A percentile compares a stretch with the other conserved stretches of the same genome.
Conservation (phyloP, 2,888 invertebrate species). For the Apocheima hispidaria region DNA sequence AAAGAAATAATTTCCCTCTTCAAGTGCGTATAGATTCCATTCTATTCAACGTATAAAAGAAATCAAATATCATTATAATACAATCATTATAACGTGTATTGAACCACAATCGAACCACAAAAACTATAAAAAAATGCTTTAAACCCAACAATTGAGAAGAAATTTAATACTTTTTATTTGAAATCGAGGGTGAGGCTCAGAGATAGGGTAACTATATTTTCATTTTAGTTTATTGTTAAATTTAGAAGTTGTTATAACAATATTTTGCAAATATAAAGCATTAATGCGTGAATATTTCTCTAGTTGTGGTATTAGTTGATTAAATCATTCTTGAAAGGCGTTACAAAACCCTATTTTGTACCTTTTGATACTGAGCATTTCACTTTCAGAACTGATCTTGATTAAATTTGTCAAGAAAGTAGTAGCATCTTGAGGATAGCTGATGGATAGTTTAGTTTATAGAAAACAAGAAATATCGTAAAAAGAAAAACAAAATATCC, state of each 20-base stretch:
- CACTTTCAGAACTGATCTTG: background rate
- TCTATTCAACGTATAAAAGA: slow-evolving; percentile 18
- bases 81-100: slow-evolving; percentile 35
- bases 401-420: background rate
- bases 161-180: slow-evolving; percentile 28
- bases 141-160: slow-evolving; percentile 23
- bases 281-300: slow-evolving; percentile 41
- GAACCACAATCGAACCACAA: slow-evolving; percentile 24
- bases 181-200: slow-evolving; percentile 14
- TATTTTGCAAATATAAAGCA: slow-evolving; percentile 50
- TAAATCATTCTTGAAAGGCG: background rate
- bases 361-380: too few species aligned
- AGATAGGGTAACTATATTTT: slow-evolving; percentile 22
- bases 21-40: slow-evolving; percentile 22
- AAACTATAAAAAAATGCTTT: slow-evolving; percentile 26
- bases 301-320: background rate
- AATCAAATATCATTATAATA: slow-evolving; percentile 40
- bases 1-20: slow-evolving; percentile 18
- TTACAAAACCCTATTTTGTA: background rate
- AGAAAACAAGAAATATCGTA: too few species aligned
- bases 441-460: too few species aligned
- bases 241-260: slow-evolving; percentile 36
- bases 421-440: too few species aligned
- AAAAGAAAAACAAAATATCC: too few species aligned
- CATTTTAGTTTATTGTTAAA: slow-evolving; percentile 28